Evolutionary conservation across 2,797 vertebrate species (phyloP).

Genomic region (Muraenolepis orangiensis): DNA sequence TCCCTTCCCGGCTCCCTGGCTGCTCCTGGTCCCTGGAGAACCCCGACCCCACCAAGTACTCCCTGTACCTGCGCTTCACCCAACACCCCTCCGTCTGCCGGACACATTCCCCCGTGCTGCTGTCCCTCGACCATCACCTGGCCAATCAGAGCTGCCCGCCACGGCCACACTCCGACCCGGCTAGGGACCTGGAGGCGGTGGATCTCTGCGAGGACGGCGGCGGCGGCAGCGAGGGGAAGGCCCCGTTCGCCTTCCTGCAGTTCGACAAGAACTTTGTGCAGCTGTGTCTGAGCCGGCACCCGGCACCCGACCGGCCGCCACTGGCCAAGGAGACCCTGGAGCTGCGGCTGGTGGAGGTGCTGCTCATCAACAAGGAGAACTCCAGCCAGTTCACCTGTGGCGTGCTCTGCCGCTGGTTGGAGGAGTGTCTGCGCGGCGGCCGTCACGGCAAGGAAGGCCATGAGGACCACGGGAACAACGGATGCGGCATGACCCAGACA

Average conservation of each 20-base stretch:
- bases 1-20: slow-evolving; percentile 86
- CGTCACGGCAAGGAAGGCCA: slow-evolving; percentile 30
- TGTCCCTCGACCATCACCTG: slow-evolving; percentile 93
- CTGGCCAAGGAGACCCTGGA: slow-evolving; percentile 81
- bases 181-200: slow-evolving; percentile 74
- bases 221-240: slow-evolving; percentile 53
- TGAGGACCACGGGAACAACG: slow-evolving; percentile 61
- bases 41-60: slow-evolving; percentile 97
- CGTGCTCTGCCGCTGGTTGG: slow-evolving; percentile 93
- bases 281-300: slow-evolving; percentile 84
- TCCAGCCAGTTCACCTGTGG: slow-evolving; percentile 97
- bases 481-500: slow-evolving; percentile 89
- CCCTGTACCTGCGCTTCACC: slow-evolving; percentile 94
- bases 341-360: slow-evolving; percentile 89
- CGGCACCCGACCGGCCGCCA: slow-evolving; percentile 69
- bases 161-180: slow-evolving; percentile 49
- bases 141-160: slow-evolving; percentile 93
- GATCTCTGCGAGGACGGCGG: slow-evolving; percentile 81
- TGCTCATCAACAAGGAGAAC: slow-evolving; percentile 98
- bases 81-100: slow-evolving; percentile 87
- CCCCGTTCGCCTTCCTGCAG: slow-evolving; percentile 86
- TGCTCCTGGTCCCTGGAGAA: slow-evolving; percentile 99
- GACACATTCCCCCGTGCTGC: slow-evolving; percentile 88
- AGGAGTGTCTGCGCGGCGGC: slow-evolving; percentile 85
- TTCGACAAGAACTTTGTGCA: slow-evolving; percentile 99